Evolutionary conservation across 1,140 invertebrate species (phyloP), one percentile per base, ranked within the genome.

Genomic region (Microplitis mediator): DNA sequence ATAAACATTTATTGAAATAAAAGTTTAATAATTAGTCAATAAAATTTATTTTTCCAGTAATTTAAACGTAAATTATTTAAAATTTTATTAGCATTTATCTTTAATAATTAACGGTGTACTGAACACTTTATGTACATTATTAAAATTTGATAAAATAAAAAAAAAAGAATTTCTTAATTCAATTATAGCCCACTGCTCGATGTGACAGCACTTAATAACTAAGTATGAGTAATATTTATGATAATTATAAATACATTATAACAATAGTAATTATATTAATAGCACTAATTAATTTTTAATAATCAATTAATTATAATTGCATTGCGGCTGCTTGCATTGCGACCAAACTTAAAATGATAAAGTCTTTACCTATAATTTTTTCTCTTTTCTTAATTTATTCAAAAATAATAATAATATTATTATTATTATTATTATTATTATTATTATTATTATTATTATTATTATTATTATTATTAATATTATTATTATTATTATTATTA

Each of bases 241-340:
- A n/a, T 39, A 39, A 23, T 39, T 11, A 45, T 45, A 45, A 45
- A 6, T 45, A 45, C 52, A 54, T 14, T 14, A 54, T 3, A 14
- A 54, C 4, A n/a, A n/a, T 14, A 23, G 13, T 60, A 34, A 70
- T 62, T 35, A 31, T 61, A 8, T 14, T 62, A 70, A 35, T 45
- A 23, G 11, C 35, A 62, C 13, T 65, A 72, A 72, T 65, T 16
- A 74, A 13, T 56, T 52, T 39, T 64, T 69, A 52, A 64, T 69
- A 34, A 54, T 72, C 13, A 66, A 54, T 54, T 54, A 54, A 35
- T 64, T 16, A 50, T 65, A 73, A 75, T 75, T 75, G 74, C 74
- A 75, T 75, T 75, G 74, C 50, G 66, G 51, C 71, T 69, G 68
- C 69, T 71, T 76, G 75, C 75, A 76, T 76, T 62, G 72, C 72